These are phyloP conservation scores for Todiramphus saurophagus DNA, from an alignment of 2,113 vertebrate species.

Conservation along the genomic window DNA sequence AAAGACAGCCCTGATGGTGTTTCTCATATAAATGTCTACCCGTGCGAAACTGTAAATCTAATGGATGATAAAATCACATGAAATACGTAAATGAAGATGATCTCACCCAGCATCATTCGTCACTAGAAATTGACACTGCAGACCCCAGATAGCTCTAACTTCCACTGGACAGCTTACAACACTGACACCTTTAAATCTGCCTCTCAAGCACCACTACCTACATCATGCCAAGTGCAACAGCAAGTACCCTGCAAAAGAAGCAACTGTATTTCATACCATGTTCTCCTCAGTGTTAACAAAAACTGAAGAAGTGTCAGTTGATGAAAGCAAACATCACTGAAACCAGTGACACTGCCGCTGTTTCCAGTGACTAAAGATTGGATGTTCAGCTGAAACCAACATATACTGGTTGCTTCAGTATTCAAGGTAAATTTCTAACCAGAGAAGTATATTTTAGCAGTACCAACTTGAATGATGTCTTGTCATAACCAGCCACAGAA, in stretches of 20 bases:
- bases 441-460: neutral
- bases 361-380: neutral
- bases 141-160: neutral
- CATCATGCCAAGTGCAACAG: neutral
- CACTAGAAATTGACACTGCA: neutral
- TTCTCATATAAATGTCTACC: neutral
- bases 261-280: neutral
- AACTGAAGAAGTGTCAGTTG: neutral
- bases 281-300: neutral
- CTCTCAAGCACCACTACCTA: neutral
- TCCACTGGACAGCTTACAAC: neutral
- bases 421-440: neutral
- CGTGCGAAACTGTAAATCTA: neutral
- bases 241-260: neutral
- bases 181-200: neutral
- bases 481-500: neutral
- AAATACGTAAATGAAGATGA: neutral
- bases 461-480: neutral
- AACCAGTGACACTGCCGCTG: too few relatives aligned
- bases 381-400: neutral
- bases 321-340: neutral
- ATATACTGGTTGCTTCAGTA: neutral
- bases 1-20: neutral
- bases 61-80: neutral
- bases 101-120: neutral